phyloP scores from a whole-genome alignment of 2,797 vertebrate species.

The Otus scops region DNA sequence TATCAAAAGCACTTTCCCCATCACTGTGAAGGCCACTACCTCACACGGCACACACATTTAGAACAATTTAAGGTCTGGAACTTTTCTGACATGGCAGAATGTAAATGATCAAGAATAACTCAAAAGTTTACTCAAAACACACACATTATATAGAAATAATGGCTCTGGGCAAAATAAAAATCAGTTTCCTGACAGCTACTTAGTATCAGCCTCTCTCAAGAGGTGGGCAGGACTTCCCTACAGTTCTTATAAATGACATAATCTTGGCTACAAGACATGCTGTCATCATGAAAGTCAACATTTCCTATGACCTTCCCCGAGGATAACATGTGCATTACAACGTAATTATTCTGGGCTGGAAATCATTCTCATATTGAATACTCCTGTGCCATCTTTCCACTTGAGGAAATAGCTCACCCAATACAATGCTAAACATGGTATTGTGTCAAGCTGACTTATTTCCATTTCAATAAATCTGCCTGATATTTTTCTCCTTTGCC shows the following conservation, averaged over 20 bases:
- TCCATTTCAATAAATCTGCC: not conserved
- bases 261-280: not conserved
- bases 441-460: not conserved
- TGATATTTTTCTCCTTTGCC: not conserved
- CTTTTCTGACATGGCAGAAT: not conserved
- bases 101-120: not conserved
- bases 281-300: not conserved
- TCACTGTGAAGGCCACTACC: not conserved
- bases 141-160: not conserved
- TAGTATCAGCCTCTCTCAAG: not conserved
- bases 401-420: not conserved
- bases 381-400: not conserved
- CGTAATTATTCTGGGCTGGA: not conserved
- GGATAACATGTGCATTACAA: not conserved
- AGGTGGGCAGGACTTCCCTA: not conserved
- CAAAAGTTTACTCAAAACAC: not conserved
- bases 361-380: not conserved
- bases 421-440: not conserved
- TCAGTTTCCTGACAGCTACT: not conserved
- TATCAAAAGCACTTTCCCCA: not conserved
- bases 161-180: not conserved
- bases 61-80: not conserved
- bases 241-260: not conserved
- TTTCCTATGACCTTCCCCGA: not conserved
- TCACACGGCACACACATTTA: not conserved